Conservation (phyloP, 2,888 invertebrate species). For the Patella ulyssiponensis region DNA sequence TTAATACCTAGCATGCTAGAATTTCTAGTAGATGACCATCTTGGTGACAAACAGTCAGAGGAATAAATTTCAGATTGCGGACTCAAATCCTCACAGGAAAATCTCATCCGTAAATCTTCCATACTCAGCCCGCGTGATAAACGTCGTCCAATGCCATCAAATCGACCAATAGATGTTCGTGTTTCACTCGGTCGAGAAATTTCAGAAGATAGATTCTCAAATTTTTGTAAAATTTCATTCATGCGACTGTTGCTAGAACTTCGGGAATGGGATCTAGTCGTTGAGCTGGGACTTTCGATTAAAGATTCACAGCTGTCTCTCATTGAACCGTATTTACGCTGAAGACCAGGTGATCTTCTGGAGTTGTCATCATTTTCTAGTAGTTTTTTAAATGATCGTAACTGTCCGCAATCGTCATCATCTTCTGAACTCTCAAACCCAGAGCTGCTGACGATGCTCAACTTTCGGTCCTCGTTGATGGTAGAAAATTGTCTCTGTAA, state of each 20-base stretch:
- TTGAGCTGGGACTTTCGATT: background rate
- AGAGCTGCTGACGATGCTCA: background rate
- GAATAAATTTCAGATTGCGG: background rate
- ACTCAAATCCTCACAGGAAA: background rate
- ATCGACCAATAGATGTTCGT: background rate
- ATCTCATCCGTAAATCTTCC: background rate
- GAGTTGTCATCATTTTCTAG: background rate
- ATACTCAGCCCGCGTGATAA: background rate
- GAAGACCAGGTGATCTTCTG: background rate
- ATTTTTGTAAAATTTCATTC: conserved; percentile 6
- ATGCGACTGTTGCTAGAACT: background rate
- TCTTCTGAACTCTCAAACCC: background rate
- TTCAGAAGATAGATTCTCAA: background rate
- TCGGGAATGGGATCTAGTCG: background rate
- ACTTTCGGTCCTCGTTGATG: background rate
- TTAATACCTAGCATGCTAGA: too few relatives aligned
- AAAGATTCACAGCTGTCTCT: background rate
- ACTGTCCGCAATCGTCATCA: background rate
- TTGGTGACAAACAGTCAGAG: background rate
- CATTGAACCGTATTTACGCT: background rate
- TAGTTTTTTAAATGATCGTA: background rate
- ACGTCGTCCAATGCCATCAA: background rate
- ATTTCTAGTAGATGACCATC: too few relatives aligned
- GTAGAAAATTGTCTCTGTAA: too few relatives aligned
- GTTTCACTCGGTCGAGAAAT: background rate